Evolutionary conservation across 2,113 vertebrate genomes (phyloP).

Genomic region (Ahaetulla prasina): DNA sequence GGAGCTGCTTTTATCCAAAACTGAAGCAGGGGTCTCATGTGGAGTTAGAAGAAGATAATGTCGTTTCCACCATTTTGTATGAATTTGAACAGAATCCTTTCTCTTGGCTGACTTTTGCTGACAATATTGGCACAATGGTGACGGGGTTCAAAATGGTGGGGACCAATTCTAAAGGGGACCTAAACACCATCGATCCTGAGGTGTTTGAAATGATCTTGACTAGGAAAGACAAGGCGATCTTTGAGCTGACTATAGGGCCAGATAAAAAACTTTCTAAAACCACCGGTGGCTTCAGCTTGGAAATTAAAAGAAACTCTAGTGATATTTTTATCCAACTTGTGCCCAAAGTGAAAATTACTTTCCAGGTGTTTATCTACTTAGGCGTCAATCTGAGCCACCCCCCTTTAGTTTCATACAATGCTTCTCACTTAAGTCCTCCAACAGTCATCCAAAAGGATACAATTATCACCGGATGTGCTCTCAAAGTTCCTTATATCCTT

Average conservation of each 20-base stretch:
- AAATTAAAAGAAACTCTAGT: constrained; percentile 18
- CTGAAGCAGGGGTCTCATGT: not conserved
- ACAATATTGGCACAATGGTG: constrained; percentile 48
- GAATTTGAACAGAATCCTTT: constrained; percentile 66
- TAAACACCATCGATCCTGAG: constrained; percentile 31
- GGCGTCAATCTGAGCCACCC: constrained; percentile 14
- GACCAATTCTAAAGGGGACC: accelerated
- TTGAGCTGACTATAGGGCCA: constrained; percentile 54
- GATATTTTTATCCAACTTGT: constrained; percentile 64
- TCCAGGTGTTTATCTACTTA: constrained; percentile 52
- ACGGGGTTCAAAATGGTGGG: constrained; percentile 59
- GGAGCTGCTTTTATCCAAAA: constrained; percentile 50
- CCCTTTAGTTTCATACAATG: constrained; percentile 35
- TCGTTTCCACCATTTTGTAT: constrained; percentile 54
- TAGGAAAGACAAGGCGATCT: constrained; percentile 46
- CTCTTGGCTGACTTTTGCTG: constrained; percentile 58
- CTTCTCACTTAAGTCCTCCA: constrained; percentile 44
- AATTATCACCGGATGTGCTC: not conserved
- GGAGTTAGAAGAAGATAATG: accelerated
- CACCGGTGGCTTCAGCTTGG: constrained; percentile 59
- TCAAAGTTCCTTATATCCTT: constrained; percentile 52
- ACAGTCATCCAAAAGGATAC: not conserved
- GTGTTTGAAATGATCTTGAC: constrained; percentile 47
- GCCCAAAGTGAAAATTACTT: constrained; percentile 46
- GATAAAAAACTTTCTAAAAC: constrained; percentile 12